These are phyloP conservation scores for Halcyon badia DNA, from an alignment of 2,797 vertebrate species.

Conservation along the genomic window DNA sequence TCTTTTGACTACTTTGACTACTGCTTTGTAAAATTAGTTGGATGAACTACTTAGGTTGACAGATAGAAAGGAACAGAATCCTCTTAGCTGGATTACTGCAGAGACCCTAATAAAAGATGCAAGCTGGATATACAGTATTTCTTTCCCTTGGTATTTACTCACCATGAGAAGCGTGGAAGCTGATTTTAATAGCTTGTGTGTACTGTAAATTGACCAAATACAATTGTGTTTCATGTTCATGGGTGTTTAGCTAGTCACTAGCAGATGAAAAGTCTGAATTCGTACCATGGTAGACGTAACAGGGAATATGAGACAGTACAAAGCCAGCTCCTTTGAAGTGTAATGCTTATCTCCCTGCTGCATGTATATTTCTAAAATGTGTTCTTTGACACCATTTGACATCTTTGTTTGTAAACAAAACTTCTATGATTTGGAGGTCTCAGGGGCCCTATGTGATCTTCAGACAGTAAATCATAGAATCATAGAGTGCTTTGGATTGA, in stretches of 20 bases:
- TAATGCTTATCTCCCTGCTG: not conserved
- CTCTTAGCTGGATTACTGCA: not conserved
- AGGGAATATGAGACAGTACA: not conserved
- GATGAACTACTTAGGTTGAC: not conserved
- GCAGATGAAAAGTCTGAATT: not conserved
- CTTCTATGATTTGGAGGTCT: not conserved
- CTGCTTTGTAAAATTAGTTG: not conserved
- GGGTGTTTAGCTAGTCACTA: not conserved
- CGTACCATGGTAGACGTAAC: not conserved
- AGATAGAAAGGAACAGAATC: not conserved
- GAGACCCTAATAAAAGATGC: not conserved
- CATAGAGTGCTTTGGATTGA: too few relatives aligned
- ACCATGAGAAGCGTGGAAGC: not conserved
- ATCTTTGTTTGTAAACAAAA: not conserved
- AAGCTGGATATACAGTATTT: not conserved
- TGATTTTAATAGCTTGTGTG: not conserved
- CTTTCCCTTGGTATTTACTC: not conserved
- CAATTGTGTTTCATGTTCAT: not conserved
- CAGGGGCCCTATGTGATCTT: not conserved
- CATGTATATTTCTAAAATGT: not conserved
- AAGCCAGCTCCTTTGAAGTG: not conserved
- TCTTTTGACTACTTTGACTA: not conserved
- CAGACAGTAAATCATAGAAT: not conserved
- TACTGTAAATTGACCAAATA: not conserved
- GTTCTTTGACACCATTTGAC: not conserved